These are phyloP conservation scores for Andrena chrysosceles DNA, from an alignment of 2,888 invertebrate genomes.

Conservation along the genomic window DNA sequence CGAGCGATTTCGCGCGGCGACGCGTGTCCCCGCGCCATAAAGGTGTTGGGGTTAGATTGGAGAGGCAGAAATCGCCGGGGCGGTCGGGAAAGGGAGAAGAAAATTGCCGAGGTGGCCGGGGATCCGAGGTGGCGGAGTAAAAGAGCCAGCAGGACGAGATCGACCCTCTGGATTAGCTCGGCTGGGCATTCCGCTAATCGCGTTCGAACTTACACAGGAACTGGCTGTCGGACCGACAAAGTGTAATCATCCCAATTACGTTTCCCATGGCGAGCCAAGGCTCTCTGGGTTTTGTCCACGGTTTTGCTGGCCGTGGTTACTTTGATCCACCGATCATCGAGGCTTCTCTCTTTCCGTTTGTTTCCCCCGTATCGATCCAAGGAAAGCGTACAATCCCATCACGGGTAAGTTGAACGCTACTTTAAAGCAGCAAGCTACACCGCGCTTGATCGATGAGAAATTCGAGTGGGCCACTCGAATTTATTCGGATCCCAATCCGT, in stretches of 20 bases:
- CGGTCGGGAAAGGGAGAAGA: slow-evolving; percentile 13
- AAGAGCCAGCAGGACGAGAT: slow-evolving; percentile 43
- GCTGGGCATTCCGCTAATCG: slow-evolving; percentile 49
- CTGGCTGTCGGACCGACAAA: slow-evolving; percentile 31
- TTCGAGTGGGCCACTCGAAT: background rate
- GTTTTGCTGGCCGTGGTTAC: background rate
- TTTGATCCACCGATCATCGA: background rate
- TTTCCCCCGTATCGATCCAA: too few species aligned
- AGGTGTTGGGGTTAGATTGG: slow-evolving; percentile 43
- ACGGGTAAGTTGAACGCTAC: too few species aligned
- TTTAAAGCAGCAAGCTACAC: too few species aligned
- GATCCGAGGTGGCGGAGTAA: slow-evolving; percentile 39
- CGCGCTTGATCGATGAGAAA: background rate
- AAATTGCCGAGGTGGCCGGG: slow-evolving; percentile 20
- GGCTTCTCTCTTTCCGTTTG: too few species aligned
- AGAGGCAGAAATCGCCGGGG: slow-evolving; percentile 24
- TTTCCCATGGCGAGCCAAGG: slow-evolving; percentile 1
- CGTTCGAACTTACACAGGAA: slow-evolving; percentile 40
- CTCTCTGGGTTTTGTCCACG: background rate
- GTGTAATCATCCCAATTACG: slow-evolving; percentile 48
- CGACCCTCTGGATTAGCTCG: slow-evolving; percentile 54
- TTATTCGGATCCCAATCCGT: background rate
- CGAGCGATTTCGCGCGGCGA: slow-evolving; percentile 50
- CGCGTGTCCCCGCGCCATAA: slow-evolving; percentile 62
- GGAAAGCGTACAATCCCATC: too few species aligned